phyloP scores from a whole-genome alignment of 2,888 invertebrate genomes.

The Dolichomitus sp. region DNA sequence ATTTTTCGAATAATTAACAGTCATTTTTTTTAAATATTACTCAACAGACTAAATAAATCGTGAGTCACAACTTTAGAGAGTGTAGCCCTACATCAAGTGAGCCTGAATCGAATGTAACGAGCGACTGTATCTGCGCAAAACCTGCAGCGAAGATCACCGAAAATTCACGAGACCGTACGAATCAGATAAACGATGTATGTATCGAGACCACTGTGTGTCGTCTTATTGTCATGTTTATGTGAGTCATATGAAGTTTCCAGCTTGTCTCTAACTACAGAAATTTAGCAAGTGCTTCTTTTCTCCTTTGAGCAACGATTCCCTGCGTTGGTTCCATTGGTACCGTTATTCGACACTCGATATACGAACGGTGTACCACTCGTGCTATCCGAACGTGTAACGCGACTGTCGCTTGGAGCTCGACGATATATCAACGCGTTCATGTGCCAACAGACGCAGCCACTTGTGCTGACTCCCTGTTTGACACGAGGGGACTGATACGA shows the following conservation, averaged over 20 bases:
- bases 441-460: not conserved
- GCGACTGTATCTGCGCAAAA: not conserved
- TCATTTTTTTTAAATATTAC: no score
- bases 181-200: not conserved
- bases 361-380: not conserved
- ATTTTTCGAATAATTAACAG: no score
- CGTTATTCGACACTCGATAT: not conserved
- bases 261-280: conserved; percentile 63
- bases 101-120: not conserved
- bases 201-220: not conserved
- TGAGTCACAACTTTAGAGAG: no score
- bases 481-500: not conserved
- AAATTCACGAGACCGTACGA: conserved; percentile 46
- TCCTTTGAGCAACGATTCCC: conserved; percentile 28
- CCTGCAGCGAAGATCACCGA: conserved; percentile 34
- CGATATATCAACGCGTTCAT: not conserved
- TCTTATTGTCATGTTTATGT: not conserved
- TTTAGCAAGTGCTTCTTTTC: conserved; percentile 73
- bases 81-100: not conserved
- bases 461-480: not conserved
- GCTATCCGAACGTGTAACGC: not conserved
- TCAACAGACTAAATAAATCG: no score
- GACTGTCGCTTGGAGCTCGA: not conserved
- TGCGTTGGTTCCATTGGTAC: conserved; percentile 19
- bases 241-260: not conserved